Evolutionary conservation across 2,113 vertebrate species (phyloP), one percentile per base, ranked within the genome.

Genomic region (Empidonax alnorum): DNA sequence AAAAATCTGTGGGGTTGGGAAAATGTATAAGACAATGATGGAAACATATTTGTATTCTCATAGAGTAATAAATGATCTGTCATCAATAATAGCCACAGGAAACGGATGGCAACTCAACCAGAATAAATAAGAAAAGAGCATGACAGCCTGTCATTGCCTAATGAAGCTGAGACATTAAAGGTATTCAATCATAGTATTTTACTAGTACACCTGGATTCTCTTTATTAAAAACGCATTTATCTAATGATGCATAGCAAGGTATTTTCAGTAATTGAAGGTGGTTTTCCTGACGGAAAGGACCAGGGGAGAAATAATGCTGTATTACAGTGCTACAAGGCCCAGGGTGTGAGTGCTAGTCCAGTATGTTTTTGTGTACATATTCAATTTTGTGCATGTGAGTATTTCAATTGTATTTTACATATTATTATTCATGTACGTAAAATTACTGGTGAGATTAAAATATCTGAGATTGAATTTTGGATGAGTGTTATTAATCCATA

Each of bases 211-310:
- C 76, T 94, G 74, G 74, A 91, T 97, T 94, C 66, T 97, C 95
- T 97, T 94, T 97, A 97, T 97, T 97, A 96, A 97, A 97, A 96
- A 95, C 14, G 13, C 75, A 91, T 97, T 97, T 96, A 84, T 96
- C 63, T 95, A 96, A 97, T 55, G 72, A 93, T 87, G 72, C 90
- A 88, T 68, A 76, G 28, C n/a, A 71, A 82, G 59, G n/a, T 87
- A 76, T 94, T 93, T 89, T 84, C 82, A 75, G 89, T 76, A 93
- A 94, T 25, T 56, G 68, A 87, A 91, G 73, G 83, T 7, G 6
- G 3, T 61, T 91, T 92, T 79, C 25, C 9, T 77, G 61, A 82
- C 13, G 20, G 37, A 47, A 83, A 77, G 7, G 39, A 56, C 42
- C 5, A 47, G 27, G 63, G 59, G 35, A 33, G 44, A 74, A 58